Evolutionary conservation across 2,113 vertebrate genomes (phyloP).

Genomic region (Malaclemys terrapin): DNA sequence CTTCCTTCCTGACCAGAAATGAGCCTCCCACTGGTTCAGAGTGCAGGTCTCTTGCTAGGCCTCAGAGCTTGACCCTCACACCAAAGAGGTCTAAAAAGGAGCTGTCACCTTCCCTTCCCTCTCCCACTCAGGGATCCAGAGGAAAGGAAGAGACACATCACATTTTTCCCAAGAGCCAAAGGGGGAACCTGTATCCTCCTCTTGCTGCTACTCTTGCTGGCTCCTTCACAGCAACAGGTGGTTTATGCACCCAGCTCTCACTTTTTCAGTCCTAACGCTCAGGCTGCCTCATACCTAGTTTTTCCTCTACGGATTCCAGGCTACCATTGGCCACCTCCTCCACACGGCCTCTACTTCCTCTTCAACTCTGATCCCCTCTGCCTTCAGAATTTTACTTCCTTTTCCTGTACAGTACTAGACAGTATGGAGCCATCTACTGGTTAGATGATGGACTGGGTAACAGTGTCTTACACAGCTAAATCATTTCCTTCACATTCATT

Average conservation of each 20-base stretch:
- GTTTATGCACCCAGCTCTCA: neutral
- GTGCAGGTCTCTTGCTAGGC: neutral
- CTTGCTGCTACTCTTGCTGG: neutral
- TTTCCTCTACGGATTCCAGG: accelerated
- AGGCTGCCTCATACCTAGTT: neutral
- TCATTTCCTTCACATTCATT: neutral
- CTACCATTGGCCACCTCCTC: neutral
- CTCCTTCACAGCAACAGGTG: neutral
- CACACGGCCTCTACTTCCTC: neutral
- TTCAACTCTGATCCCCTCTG: neutral
- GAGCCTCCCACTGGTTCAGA: neutral
- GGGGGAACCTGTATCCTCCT: neutral
- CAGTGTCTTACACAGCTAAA: neutral
- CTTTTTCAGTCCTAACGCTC: neutral
- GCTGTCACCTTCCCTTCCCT: no score
- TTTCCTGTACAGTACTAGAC: accelerated
- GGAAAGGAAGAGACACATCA: no score
- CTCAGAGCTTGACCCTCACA: no score
- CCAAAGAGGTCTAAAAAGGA: no score
- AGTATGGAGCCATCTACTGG: neutral
- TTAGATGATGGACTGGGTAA: neutral
- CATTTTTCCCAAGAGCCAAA: no score
- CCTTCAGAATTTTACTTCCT: neutral
- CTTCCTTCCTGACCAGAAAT: neutral
- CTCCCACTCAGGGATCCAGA: no score